Evolutionary conservation across 2,888 invertebrate species (phyloP).

Genomic region (Cepaea hortensis): DNA sequence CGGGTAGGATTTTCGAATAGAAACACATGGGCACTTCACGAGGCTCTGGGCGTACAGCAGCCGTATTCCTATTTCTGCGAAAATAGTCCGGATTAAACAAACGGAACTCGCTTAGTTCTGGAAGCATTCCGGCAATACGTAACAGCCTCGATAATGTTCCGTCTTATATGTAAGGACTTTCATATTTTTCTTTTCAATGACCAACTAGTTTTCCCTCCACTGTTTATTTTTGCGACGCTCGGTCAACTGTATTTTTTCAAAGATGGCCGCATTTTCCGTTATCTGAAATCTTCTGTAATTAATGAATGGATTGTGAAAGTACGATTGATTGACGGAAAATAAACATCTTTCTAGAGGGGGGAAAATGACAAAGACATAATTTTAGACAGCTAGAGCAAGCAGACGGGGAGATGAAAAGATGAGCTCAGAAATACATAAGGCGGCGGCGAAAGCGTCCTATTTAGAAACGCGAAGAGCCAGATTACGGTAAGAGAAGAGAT

Average conservation of each 20-base stretch:
- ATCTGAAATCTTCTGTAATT: not conserved
- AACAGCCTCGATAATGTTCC: not conserved
- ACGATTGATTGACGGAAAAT: not conserved
- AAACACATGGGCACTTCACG: not conserved
- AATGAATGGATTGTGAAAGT: slow-evolving; percentile 11
- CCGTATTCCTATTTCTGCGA: not conserved
- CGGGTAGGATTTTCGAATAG: slow-evolving; percentile 12
- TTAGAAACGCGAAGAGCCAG: not conserved
- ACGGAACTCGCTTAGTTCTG: not conserved
- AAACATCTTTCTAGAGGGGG: not conserved
- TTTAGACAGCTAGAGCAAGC: slow-evolving; percentile 10
- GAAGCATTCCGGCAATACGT: not conserved
- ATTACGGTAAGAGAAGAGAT: not conserved
- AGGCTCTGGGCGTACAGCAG: not conserved
- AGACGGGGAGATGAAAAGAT: not conserved
- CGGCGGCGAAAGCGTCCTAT: not conserved
- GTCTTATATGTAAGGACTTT: not conserved
- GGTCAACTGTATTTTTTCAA: too few relatives aligned
- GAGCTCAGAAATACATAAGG: not conserved
- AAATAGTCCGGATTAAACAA: not conserved
- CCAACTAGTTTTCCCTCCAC: too few relatives aligned
- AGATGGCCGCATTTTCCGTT: not conserved
- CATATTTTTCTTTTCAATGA: not conserved
- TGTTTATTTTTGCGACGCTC: too few relatives aligned
- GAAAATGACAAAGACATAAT: not conserved